These are phyloP conservation scores for Archivesica marissinica DNA, from an alignment of 1,140 invertebrate genomes.

Conservation along the genomic window DNA sequence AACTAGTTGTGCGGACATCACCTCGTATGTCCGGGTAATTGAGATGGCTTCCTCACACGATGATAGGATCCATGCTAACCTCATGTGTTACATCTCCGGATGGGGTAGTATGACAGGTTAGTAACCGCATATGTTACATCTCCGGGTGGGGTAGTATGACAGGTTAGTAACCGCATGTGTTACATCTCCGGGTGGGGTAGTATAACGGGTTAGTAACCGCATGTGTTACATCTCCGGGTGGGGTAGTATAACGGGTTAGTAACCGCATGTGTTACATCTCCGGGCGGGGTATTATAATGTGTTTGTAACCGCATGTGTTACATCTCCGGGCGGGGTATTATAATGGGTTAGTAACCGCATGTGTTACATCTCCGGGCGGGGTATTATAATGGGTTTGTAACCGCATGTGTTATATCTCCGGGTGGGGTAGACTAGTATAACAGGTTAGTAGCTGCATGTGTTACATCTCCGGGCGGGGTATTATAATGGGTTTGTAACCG, in stretches of 20 bases:
- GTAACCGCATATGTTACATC: not conserved
- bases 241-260: not conserved
- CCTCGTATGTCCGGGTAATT: not conserved
- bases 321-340: not conserved
- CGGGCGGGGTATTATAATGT: not conserved
- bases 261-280: not conserved
- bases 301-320: not conserved
- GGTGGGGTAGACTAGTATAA: slow-evolving; percentile 26
- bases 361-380: not conserved
- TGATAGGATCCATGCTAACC: not conserved
- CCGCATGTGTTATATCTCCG: slow-evolving; percentile 16
- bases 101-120: slow-evolving; percentile 29
- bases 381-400: not conserved
- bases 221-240: not conserved
- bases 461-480: not conserved
- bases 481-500: not conserved
- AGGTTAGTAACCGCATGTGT: not conserved
- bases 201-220: not conserved
- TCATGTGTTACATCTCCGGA: slow-evolving; percentile 18
- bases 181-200: not conserved
- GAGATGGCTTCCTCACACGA: not conserved
- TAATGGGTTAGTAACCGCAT: not conserved
- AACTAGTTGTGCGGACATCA: not conserved
- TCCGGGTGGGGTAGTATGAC: not conserved
- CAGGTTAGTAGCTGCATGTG: not conserved